A percentile compares a stretch with the other conserved stretches of the same genome.
Evolutionary conservation across 2,888 invertebrate genomes (phyloP).

Genomic region (Dasysyrphus albostriatus): DNA sequence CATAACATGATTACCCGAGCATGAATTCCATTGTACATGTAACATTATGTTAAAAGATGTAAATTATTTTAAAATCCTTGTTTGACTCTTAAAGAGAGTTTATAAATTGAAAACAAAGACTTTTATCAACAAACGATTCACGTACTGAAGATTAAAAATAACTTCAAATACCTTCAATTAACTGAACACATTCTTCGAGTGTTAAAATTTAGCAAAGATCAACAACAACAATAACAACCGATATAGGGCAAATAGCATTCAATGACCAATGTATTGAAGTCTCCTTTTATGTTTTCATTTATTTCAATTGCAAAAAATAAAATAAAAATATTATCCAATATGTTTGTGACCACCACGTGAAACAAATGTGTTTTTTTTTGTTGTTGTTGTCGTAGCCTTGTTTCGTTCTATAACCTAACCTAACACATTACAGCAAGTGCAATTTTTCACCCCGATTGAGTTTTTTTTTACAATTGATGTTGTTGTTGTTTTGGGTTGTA

Average conservation of each 20-base stretch:
- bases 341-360: conserved; percentile 26
- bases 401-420: conserved; percentile 9
- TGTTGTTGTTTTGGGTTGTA: conserved; percentile 7
- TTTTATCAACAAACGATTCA: too few species aligned
- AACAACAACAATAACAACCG: neutral
- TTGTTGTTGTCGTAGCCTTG: too few species aligned
- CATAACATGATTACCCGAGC: too few species aligned
- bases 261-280: neutral
- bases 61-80: too few species aligned
- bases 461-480: conserved; percentile 5
- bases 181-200: neutral
- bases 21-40: too few species aligned
- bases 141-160: too few species aligned
- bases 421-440: conserved; percentile 2
- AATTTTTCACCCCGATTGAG: conserved; percentile 21
- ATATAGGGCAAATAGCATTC: conserved; percentile 21
- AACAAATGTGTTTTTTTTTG: conserved; percentile 27
- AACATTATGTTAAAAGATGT: too few species aligned
- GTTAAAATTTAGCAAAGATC: neutral
- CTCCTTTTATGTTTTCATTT: conserved; percentile 5
- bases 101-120: too few species aligned
- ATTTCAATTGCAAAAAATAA: conserved; percentile 24
- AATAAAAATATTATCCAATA: conserved; percentile 17
- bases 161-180: too few species aligned
- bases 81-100: too few species aligned